These are phyloP conservation scores for Ascidia mentula DNA, from an alignment of 23 tunicate genomes.

Conservation along the genomic window DNA sequence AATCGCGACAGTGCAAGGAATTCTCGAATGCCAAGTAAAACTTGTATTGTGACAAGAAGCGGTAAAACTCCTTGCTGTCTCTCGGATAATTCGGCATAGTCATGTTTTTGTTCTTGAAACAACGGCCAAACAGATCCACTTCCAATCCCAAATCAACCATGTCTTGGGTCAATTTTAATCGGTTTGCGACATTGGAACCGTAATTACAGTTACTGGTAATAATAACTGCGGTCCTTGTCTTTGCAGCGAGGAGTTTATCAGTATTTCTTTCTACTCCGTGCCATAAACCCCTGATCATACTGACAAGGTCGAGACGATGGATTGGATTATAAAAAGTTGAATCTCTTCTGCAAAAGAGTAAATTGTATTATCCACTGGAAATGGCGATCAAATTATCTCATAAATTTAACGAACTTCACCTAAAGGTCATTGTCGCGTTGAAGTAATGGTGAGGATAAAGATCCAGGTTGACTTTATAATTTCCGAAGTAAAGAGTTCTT, in stretches of 20 bases:
- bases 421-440: not conserved
- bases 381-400: not conserved
- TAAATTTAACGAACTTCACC: not conserved
- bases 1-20: conserved; percentile 21
- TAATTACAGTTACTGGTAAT: not conserved
- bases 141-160: not conserved
- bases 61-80: not conserved
- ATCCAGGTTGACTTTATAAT: not conserved
- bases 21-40: conserved; percentile 48
- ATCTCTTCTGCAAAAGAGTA: not conserved
- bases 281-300: not conserved
- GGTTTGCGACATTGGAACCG: not conserved
- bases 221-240: not conserved
- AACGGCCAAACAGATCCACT: not conserved
- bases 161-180: not conserved
- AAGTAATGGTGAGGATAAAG: not conserved
- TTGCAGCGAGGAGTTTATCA: not conserved
- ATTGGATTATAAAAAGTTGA: not conserved
- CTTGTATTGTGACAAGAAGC: conserved; percentile 6
- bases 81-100: not conserved
- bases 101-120: not conserved
- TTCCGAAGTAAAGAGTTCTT: not conserved
- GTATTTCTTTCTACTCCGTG: not conserved
- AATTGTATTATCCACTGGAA: no score
- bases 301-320: not conserved